Base-by-base conservation (phyloP, 2,797 vertebrate species). In the Hoplostethus atlanticus region DNA sequence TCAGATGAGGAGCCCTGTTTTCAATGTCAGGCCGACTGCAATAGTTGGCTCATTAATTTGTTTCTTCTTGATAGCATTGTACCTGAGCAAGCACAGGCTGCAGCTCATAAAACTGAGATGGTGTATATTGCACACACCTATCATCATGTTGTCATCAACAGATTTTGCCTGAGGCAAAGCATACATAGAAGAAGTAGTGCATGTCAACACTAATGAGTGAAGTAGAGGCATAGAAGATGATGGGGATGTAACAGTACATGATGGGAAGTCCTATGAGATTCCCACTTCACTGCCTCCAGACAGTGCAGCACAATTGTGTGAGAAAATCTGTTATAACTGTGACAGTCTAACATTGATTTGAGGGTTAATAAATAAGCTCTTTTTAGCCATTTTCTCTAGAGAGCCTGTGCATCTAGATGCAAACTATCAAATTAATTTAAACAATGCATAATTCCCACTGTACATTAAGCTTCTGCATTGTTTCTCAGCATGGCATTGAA, bases 391-490 rank as follows among this genome's bases (percentile, higher is more conserved):
- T 3, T 68, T 73, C 71, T 76, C 68, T 11, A 1, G 77, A 63
- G 75, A 82, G 76, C 56, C 46, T 70, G 17, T 65, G 72, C 74
- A 74, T 65, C 56, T 58, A 64, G 78, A 77, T 70, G 67, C 68
- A 73, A 82, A 80, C 44, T 53, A 79, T 79, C 46, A 78, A 65
- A 82, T 68, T 71, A 16, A 83, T 77, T 85, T 79, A 69, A 81
- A 73, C 55, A 2, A 17, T 48, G 38, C 28, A 57, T 55, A 55
- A 79, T 78, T 90, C 65, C 56, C 64, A 46, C 65, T 67, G 68
- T 67, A 13, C 59, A 72, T 66, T 47, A 28, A 74, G 64, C 34
- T 42, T 21, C 53, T 46, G 48, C 44, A 1, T 77, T 77, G 71
- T 78, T 79, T 81, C 68, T 55, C 71, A 67, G 84, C 64, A 64